Conservation (phyloP, 1,140 invertebrate genomes). For the Solenopsis invicta region DNA sequence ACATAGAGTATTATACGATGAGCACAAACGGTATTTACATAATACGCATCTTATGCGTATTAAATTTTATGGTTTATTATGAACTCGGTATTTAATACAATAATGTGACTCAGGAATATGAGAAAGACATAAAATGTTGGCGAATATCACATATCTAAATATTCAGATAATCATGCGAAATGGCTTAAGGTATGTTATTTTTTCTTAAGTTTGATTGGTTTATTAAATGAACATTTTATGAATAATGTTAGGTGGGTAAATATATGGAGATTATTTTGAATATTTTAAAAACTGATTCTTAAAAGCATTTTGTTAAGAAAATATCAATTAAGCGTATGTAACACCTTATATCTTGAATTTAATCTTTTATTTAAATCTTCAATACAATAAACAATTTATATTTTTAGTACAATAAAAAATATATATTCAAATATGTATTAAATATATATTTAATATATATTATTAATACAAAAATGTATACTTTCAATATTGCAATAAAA, state of each 20-base stretch:
- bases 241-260: too few relatives aligned
- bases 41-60: too few relatives aligned
- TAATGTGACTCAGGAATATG: not conserved
- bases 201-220: not conserved
- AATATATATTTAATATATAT: not conserved
- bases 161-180: not conserved
- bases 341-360: not conserved
- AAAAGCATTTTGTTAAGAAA: not conserved
- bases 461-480: not conserved
- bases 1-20: not conserved
- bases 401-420: too few relatives aligned
- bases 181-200: not conserved
- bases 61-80: slow-evolving; percentile 44
- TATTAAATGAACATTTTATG: not conserved
- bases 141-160: not conserved
- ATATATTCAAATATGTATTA: too few relatives aligned
- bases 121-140: not conserved
- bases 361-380: slow-evolving; percentile 8
- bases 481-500: not conserved
- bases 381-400: not conserved
- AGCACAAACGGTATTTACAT: not conserved
- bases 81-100: slow-evolving; percentile 15
- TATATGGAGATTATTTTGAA: too few relatives aligned
- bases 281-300: not conserved
- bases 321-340: not conserved